Evolutionary conservation across 2,888 invertebrate species (phyloP).

Genomic region (Clostera curtula): DNA sequence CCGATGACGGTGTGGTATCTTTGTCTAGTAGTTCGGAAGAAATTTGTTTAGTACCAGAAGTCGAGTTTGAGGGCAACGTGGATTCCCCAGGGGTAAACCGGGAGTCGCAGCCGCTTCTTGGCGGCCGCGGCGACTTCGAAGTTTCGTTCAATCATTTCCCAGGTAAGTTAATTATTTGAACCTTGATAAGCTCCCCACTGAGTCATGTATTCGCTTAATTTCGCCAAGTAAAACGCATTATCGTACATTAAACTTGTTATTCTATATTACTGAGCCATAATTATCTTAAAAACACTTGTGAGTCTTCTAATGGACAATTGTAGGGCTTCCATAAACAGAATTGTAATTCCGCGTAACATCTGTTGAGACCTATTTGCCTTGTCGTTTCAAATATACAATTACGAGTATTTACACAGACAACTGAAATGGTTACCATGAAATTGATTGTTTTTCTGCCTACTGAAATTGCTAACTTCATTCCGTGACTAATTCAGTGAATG

Average conservation of each 20-base stretch:
- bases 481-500: slow-evolving; percentile 31
- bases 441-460: slow-evolving; percentile 26
- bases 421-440: slow-evolving; percentile 22
- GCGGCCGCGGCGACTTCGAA: slow-evolving; percentile 83
- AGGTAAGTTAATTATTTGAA: slow-evolving; percentile 70
- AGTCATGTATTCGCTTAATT: slow-evolving; percentile 26
- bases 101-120: slow-evolving; percentile 95
- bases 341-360: slow-evolving; percentile 17
- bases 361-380: slow-evolving; percentile 35
- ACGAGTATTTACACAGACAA: slow-evolving; percentile 21
- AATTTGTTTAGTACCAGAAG: slow-evolving; percentile 86
- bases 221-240: slow-evolving; percentile 21
- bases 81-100: slow-evolving; percentile 89
- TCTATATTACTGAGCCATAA: slow-evolving; percentile 7
- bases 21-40: slow-evolving; percentile 78
- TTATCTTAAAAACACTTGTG: slow-evolving; percentile 26
- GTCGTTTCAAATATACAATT: slow-evolving; percentile 18
- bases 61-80: slow-evolving; percentile 88
- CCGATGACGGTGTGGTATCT: slow-evolving; percentile 76
- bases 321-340: slow-evolving; percentile 33
- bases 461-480: slow-evolving; percentile 47
- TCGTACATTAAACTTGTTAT: slow-evolving; percentile 14
- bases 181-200: slow-evolving; percentile 23
- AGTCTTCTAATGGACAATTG: slow-evolving; percentile 29
- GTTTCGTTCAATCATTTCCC: slow-evolving; percentile 91